phyloP scores from a whole-genome alignment of 2,113 vertebrate genomes.

The Scophthalmus maximus region DNA sequence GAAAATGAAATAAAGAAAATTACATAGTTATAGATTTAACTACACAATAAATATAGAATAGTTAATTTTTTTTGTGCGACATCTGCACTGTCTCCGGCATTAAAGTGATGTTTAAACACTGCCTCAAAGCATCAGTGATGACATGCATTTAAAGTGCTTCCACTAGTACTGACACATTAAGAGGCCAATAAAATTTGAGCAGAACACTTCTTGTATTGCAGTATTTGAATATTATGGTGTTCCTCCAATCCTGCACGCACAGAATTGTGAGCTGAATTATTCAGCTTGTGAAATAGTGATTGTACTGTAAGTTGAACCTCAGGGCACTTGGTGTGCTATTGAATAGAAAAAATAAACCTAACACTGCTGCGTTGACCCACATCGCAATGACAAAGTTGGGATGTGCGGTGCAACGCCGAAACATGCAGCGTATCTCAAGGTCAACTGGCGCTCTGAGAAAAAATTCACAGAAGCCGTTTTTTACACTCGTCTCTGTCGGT shows the following conservation, averaged over 20 bases:
- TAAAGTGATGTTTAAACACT: neutral
- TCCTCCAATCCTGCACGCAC: neutral
- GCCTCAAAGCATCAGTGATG: neutral
- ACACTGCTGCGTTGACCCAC: slow-evolving; percentile 18
- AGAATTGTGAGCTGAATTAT: neutral
- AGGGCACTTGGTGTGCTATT: neutral
- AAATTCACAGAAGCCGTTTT: slow-evolving; percentile 69
- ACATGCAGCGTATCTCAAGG: slow-evolving; percentile 23
- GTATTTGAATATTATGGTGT: no score
- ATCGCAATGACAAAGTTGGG: slow-evolving; percentile 2
- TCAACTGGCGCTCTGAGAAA: slow-evolving; percentile 56
- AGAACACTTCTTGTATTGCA: no score
- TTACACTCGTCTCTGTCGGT: slow-evolving; percentile 60
- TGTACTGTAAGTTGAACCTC: neutral
- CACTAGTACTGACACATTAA: neutral
- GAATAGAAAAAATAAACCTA: neutral
- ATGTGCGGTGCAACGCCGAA: slow-evolving; percentile 10
- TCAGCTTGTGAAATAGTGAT: neutral
- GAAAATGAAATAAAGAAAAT: no score
- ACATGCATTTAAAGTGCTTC: no score
- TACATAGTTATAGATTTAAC: no score
- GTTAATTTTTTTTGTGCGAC: no score
- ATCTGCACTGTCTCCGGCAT: no score
- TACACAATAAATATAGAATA: no score
- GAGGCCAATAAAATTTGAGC: no score